Evolutionary conservation across 1,140 invertebrate species (phyloP).

Genomic region (Tetramorium alpestre): DNA sequence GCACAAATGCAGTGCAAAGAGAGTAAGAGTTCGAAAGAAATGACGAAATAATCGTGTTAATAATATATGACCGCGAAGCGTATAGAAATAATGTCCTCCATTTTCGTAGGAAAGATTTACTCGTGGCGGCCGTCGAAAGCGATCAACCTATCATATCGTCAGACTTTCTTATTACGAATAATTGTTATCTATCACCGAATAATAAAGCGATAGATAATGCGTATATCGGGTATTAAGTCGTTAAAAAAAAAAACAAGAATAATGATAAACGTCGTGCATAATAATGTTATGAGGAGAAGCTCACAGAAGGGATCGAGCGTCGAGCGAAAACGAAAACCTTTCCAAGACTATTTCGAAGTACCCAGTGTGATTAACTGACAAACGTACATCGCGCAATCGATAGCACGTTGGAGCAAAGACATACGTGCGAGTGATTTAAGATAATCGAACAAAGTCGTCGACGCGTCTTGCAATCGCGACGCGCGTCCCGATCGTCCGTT

Average conservation of each 20-base stretch:
- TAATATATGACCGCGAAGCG: background rate
- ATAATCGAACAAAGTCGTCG: slow-evolving; percentile 24
- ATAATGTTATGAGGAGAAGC: slow-evolving; percentile 40
- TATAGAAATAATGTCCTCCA: background rate
- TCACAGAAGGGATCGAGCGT: slow-evolving; percentile 38
- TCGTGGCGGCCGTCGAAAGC: slow-evolving; percentile 71
- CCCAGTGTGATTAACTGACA: slow-evolving; percentile 49
- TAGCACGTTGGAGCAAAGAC: slow-evolving; percentile 1
- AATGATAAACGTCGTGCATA: slow-evolving; percentile 63
- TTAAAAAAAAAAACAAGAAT: slow-evolving; percentile 59
- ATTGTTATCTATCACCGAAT: slow-evolving; percentile 75
- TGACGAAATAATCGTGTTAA: background rate
- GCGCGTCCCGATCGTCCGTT: slow-evolving; percentile 50
- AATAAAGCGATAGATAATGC: slow-evolving; percentile 71
- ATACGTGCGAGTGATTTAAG: slow-evolving; percentile 38
- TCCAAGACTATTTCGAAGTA: slow-evolving; percentile 16
- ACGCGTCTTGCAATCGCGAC: slow-evolving; percentile 6
- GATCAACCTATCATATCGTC: slow-evolving; percentile 84
- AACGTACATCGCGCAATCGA: slow-evolving; percentile 24
- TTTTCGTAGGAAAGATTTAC: slow-evolving; percentile 70
- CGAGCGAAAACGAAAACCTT: slow-evolving; percentile 54
- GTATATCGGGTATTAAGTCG: slow-evolving; percentile 70
- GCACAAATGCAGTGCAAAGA: background rate
- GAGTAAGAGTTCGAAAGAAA: background rate
- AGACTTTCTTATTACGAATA: slow-evolving; percentile 82